Evolutionary conservation across 1,140 invertebrate species (phyloP).

Genomic region (Piezodorus guildinii): DNA sequence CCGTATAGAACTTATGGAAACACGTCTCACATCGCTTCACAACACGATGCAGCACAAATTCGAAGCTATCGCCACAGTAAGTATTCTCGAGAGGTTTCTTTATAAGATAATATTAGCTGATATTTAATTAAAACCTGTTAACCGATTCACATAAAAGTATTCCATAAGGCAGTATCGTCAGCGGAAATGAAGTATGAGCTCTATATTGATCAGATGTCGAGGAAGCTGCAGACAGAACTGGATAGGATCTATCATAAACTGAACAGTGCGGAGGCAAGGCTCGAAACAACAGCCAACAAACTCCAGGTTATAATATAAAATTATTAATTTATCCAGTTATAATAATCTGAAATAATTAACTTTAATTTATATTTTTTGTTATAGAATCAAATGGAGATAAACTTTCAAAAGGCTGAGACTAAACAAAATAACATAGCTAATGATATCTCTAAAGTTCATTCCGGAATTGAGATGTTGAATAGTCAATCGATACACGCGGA

Average conservation of each 20-base stretch:
- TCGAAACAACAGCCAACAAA: conserved; percentile 32
- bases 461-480: neutral
- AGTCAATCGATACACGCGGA: neutral
- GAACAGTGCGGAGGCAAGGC: conserved; percentile 33
- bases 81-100: too few species aligned
- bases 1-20: conserved; percentile 3
- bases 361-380: neutral
- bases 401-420: neutral
- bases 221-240: conserved; percentile 34
- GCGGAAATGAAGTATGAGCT: conserved; percentile 32
- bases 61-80: conserved; percentile 1
- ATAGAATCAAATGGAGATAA: conserved; percentile 2
- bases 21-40: neutral
- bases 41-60: neutral
- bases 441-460: neutral
- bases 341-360: neutral
- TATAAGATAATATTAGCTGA: too few species aligned
- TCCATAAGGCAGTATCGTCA: conserved; percentile 21
- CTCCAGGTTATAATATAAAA: conserved; percentile 30
- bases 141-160: conserved; percentile 2
- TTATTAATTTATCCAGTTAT: too few species aligned
- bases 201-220: conserved; percentile 32
- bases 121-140: neutral
- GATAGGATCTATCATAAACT: conserved; percentile 36
- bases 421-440: neutral